phyloP scores from a whole-genome alignment of 2,797 vertebrate species.

The Scolopax bukidnonensis region DNA sequence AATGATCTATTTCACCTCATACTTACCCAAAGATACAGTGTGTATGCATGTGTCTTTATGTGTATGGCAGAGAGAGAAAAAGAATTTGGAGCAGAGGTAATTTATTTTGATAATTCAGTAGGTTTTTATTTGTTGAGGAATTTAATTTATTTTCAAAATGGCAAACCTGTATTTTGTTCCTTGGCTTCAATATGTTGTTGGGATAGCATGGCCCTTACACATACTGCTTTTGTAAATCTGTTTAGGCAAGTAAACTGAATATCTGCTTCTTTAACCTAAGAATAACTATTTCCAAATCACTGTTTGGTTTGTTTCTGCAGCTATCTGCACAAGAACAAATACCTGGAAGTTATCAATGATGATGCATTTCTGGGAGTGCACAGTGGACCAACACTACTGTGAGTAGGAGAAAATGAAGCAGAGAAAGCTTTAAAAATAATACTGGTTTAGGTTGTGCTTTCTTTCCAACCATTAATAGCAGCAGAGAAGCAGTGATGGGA shows the following conservation, averaged over 20 bases:
- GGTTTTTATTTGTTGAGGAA: not conserved
- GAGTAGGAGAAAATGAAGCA: slow-evolving; percentile 76
- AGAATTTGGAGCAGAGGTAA: not conserved
- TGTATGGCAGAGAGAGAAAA: not conserved
- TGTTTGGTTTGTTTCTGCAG: slow-evolving; percentile 72
- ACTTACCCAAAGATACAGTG: not conserved
- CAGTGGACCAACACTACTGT: slow-evolving; percentile 92
- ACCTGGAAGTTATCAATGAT: slow-evolving; percentile 86
- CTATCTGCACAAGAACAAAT: slow-evolving; percentile 92
- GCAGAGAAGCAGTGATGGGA: not conserved
- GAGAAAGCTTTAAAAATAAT: not conserved
- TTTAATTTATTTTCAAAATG: not conserved
- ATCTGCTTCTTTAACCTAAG: not conserved
- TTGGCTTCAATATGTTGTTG: not conserved
- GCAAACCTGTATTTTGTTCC: not conserved
- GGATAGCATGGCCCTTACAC: not conserved
- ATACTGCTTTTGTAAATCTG: not conserved
- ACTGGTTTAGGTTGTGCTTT: not conserved
- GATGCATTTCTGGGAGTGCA: slow-evolving; percentile 87
- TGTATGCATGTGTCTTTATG: not conserved
- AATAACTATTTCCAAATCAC: not conserved
- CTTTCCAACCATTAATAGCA: not conserved
- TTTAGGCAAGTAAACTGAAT: not conserved
- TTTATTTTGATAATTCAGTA: not conserved
- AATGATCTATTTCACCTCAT: not conserved